phyloP scores from a whole-genome alignment of 1,140 invertebrate species.

The Drosophila paulistorum region DNA sequence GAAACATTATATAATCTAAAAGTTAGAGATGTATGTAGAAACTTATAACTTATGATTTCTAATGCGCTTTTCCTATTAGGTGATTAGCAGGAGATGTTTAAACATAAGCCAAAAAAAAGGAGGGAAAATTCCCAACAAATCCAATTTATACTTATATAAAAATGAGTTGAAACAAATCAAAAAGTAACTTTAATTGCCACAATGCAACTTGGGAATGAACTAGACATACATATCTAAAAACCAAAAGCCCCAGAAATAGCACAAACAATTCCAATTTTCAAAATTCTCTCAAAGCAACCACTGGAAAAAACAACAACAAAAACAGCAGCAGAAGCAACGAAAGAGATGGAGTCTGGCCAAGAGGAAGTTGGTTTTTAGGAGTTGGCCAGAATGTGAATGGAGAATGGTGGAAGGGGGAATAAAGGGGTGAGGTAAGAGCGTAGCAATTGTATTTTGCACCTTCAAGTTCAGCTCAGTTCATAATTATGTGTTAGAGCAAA shows the following conservation, averaged over 20 bases:
- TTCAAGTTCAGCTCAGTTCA: slow-evolving; percentile 45
- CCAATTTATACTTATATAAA: slow-evolving; percentile 48
- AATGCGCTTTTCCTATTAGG: too few species aligned
- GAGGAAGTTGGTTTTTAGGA: neutral
- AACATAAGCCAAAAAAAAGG: slow-evolving; percentile 9
- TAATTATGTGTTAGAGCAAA: slow-evolving; percentile 69
- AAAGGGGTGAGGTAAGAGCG: neutral
- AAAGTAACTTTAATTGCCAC: slow-evolving; percentile 54
- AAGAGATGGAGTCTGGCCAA: slow-evolving; percentile 3
- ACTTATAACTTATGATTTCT: too few species aligned
- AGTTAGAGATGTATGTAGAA: too few species aligned
- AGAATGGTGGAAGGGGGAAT: neutral
- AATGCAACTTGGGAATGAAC: slow-evolving; percentile 34
- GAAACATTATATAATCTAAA: too few species aligned
- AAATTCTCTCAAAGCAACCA: slow-evolving; percentile 42
- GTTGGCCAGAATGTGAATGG: neutral
- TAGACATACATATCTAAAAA: slow-evolving; percentile 14
- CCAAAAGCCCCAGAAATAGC: slow-evolving; percentile 11
- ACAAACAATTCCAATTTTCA: slow-evolving; percentile 55
- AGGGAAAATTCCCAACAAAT: neutral
- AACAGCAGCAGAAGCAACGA: neutral
- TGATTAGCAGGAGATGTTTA: neutral
- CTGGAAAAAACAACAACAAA: slow-evolving; percentile 2
- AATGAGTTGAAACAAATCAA: slow-evolving; percentile 33
- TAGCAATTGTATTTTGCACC: slow-evolving; percentile 45